phyloP scores from a whole-genome alignment of 2,113 vertebrate species.

The Cottus gobio region DNA sequence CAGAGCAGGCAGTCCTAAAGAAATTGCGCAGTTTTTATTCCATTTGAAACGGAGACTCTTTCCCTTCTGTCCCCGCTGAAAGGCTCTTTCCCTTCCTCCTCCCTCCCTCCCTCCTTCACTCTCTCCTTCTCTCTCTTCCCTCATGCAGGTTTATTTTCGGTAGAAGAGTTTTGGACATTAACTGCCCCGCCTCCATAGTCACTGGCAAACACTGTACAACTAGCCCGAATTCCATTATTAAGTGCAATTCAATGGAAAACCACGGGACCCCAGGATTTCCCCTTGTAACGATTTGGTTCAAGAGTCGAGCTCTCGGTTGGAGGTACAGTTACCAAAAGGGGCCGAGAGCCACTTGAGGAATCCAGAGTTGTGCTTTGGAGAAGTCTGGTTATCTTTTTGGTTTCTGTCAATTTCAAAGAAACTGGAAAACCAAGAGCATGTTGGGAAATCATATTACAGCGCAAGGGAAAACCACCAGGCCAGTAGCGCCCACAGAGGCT shows the following conservation, averaged over 20 bases:
- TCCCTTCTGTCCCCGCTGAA: constrained; percentile 70
- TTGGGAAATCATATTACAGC: constrained; percentile 38
- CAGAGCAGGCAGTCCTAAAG: constrained; percentile 51
- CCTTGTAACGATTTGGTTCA: constrained; percentile 15
- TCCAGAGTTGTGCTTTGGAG: constrained; percentile 18
- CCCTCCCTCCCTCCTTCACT: constrained; percentile 43
- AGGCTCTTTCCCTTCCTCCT: constrained; percentile 59
- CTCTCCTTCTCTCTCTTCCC: constrained; percentile 61
- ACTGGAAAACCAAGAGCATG: constrained; percentile 27
- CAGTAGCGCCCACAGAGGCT: constrained; percentile 1
- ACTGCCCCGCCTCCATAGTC: constrained; percentile 82
- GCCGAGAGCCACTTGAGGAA: constrained; percentile 41
- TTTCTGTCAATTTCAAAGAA: constrained; percentile 34
- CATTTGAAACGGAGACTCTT: constrained; percentile 75
- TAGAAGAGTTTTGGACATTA: constrained; percentile 80
- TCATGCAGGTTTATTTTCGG: constrained; percentile 84
- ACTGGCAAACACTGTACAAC: constrained; percentile 68
- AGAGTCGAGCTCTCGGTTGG: constrained; percentile 16
- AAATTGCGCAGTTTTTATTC: constrained; percentile 87
- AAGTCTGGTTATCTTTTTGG: constrained; percentile 28
- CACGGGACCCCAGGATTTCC: constrained; percentile 25
- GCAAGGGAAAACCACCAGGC: constrained; percentile 12
- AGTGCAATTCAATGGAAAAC: constrained; percentile 55
- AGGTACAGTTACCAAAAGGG: background rate
- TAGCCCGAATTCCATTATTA: constrained; percentile 74